Conservation (phyloP, 1,140 invertebrate genomes). For the Heliconius congener region DNA sequence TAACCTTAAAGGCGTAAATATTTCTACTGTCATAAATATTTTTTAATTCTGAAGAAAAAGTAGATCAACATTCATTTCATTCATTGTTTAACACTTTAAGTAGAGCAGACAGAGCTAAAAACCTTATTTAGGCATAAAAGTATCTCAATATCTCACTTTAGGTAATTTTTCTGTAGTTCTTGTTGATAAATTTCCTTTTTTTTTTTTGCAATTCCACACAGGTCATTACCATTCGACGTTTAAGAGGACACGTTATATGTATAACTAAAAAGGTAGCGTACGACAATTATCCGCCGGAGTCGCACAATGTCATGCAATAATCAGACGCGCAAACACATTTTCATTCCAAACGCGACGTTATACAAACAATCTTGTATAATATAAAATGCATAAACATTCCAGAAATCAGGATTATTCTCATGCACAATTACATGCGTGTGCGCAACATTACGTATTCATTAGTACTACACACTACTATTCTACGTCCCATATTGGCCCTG, state of each 20-base stretch:
- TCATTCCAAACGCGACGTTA: slow-evolving; percentile 54
- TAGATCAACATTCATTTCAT: too few species aligned
- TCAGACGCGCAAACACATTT: slow-evolving; percentile 52
- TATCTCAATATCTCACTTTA: neutral
- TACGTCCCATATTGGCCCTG: slow-evolving; percentile 23
- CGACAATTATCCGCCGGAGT: slow-evolving; percentile 27
- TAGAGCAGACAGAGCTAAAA: too few species aligned
- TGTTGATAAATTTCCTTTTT: neutral
- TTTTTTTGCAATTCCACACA: slow-evolving; percentile 14
- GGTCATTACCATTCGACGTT: slow-evolving; percentile 28
- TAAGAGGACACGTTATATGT: slow-evolving; percentile 22
- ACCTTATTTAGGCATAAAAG: too few species aligned
- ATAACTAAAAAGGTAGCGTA: slow-evolving; percentile 22
- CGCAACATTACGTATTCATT: slow-evolving; percentile 46
- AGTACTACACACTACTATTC: slow-evolving; percentile 34
- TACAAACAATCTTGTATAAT: slow-evolving; percentile 64
- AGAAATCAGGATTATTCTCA: slow-evolving; percentile 63
- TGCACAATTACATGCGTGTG: slow-evolving; percentile 49
- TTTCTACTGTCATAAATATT: too few species aligned
- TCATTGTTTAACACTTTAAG: too few species aligned
- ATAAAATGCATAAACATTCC: slow-evolving; percentile 61
- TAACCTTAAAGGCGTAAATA: too few species aligned
- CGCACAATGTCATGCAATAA: slow-evolving; percentile 48
- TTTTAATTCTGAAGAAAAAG: too few species aligned
- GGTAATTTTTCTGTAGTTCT: neutral